Conservation (phyloP, 2,113 vertebrate species). For the Poeciliopsis prolifica region DNA sequence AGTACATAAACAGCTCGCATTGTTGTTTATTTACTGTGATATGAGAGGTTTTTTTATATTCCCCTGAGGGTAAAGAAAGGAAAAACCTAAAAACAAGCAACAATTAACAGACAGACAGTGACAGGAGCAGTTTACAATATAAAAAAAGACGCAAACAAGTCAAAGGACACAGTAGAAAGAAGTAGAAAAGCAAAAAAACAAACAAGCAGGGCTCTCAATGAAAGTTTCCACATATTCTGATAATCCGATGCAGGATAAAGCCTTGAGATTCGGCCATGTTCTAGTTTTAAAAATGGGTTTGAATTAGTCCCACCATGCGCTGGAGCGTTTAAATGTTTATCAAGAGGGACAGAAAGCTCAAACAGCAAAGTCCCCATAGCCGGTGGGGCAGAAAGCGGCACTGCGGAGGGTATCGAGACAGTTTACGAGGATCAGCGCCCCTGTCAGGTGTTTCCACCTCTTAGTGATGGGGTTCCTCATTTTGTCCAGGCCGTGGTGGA, state of each 20-base stretch:
- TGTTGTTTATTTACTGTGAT: too few relatives aligned
- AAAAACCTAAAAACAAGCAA: background rate
- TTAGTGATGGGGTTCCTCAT: slow-evolving; percentile 98
- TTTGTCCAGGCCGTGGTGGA: slow-evolving; percentile 91
- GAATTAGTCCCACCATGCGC: background rate
- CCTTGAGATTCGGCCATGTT: background rate
- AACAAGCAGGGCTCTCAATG: background rate
- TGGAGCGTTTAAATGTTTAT: background rate
- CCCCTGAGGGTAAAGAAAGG: slow-evolving; percentile 25
- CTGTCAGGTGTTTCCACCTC: slow-evolving; percentile 96
- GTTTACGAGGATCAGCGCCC: slow-evolving; percentile 93
- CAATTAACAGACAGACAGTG: background rate
- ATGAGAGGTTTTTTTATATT: slow-evolving; percentile 26
- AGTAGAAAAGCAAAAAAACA: background rate
- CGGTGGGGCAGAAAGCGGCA: slow-evolving; percentile 87
- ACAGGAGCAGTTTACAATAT: background rate
- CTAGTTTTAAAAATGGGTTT: background rate
- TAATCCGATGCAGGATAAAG: background rate
- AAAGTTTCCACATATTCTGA: background rate
- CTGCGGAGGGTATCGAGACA: slow-evolving; percentile 90
- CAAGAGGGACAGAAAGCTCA: slow-evolving; percentile 60
- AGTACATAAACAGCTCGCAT: background rate
- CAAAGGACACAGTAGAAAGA: background rate
- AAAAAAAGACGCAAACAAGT: background rate
- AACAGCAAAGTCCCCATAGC: slow-evolving; percentile 89